Percentiles rank a stretch among this genome's conserved stretches.
Evolutionary conservation across 2,797 vertebrate species (phyloP).

Genomic region (Pangasius larnaudii): DNA sequence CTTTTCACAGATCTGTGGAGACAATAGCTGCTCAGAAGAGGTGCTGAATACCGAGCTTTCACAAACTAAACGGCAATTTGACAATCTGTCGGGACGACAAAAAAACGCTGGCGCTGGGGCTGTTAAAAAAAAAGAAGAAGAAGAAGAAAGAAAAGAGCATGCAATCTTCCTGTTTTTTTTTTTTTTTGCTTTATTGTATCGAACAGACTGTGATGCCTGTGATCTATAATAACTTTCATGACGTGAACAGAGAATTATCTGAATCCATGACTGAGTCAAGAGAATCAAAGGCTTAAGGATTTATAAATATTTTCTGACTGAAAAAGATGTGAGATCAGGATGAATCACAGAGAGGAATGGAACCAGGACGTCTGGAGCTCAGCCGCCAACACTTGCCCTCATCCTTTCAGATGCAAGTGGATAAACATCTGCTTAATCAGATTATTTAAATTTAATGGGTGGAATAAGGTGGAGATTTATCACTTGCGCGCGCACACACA

Average conservation of each 20-base stretch:
- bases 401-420: neutral
- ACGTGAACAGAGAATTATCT: neutral
- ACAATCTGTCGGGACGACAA: conserved; percentile 36
- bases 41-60: conserved; percentile 30
- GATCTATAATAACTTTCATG: neutral
- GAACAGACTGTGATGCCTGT: neutral
- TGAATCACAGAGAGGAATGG: neutral
- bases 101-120: neutral
- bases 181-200: neutral
- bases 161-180: neutral
- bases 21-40: conserved; percentile 38
- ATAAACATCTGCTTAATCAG: neutral
- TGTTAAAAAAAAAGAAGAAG: too few species aligned
- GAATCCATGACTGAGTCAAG: neutral
- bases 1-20: conserved; percentile 11
- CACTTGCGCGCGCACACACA: conserved; percentile 54
- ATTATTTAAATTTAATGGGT: neutral
- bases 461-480: conserved; percentile 54
- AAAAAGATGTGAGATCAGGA: neutral
- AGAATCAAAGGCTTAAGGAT: neutral
- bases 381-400: neutral
- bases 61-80: neutral
- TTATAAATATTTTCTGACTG: neutral
- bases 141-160: neutral
- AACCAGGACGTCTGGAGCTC: neutral